These are phyloP conservation scores for Allobates femoralis DNA, from an alignment of 2,797 vertebrate species.

Conservation along the genomic window DNA sequence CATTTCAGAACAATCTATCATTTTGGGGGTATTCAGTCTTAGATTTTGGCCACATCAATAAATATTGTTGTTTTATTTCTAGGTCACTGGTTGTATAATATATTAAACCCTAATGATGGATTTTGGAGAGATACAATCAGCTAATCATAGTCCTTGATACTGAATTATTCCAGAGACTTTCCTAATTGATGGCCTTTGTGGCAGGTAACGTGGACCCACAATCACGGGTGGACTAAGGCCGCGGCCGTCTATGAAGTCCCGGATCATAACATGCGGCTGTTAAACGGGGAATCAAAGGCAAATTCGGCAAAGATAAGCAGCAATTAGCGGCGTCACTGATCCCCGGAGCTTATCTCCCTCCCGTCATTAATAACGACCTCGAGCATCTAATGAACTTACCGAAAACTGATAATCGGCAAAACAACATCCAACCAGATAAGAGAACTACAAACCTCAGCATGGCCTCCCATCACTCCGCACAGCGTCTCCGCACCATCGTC, in stretches of 20 bases:
- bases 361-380: slow-evolving; percentile 18
- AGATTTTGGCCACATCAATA: no score
- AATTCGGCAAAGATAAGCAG: background rate
- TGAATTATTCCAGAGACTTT: no score
- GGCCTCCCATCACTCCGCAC: background rate
- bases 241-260: background rate
- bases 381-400: slow-evolving; percentile 30
- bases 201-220: no score
- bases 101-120: no score
- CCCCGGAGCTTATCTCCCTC: background rate
- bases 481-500: background rate
- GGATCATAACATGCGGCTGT: background rate
- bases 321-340: background rate
- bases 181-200: no score
- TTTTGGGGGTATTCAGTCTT: no score
- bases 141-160: no score
- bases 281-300: background rate
- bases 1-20: no score
- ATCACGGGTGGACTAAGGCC: no score
- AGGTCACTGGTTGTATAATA: no score
- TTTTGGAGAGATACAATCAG: no score
- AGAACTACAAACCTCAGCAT: slow-evolving; percentile 16
- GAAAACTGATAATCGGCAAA: slow-evolving; percentile 12
- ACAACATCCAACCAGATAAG: background rate
- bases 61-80: no score